Conservation (phyloP, 2,797 vertebrate genomes). For the Oophaga sylvatica region DNA sequence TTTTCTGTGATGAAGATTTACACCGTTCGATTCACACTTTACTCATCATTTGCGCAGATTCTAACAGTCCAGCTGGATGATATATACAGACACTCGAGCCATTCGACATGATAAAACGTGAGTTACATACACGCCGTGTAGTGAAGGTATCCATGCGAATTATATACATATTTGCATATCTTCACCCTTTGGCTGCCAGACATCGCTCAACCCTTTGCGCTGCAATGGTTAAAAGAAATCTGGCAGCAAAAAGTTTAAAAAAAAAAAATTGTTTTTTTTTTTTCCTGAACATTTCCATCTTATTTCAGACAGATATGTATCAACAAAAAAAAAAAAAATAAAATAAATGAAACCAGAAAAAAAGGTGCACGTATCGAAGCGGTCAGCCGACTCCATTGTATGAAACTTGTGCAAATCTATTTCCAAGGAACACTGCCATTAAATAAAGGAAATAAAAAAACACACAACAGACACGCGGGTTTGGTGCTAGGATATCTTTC, state of each 20-base stretch:
- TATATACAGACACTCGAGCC: conserved; percentile 63
- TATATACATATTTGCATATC: conserved; percentile 78
- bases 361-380: conserved; percentile 53
- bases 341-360: conserved; percentile 50
- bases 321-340: conserved; percentile 5
- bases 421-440: conserved; percentile 66
- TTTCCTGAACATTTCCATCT: conserved; percentile 29
- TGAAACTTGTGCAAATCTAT: conserved; percentile 70
- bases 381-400: conserved; percentile 20
- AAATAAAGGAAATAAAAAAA: conserved; percentile 55
- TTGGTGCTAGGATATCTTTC: conserved; percentile 69
- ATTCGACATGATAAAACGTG: conserved; percentile 60
- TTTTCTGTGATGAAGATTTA: conserved; percentile 50
- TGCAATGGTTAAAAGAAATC: conserved; percentile 19
- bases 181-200: conserved; percentile 69
- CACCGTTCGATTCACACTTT: conserved; percentile 45
- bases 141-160: conserved; percentile 72
- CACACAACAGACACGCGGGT: conserved; percentile 40
- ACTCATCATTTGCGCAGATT: conserved; percentile 55
- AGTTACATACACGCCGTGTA: conserved; percentile 71
- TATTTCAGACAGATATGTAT: conserved; percentile 64
- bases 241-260: conserved; percentile 29
- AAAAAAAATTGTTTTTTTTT: neutral
- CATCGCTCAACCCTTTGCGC: conserved; percentile 60
- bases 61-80: conserved; percentile 75